These are phyloP conservation scores for Scortum barcoo DNA, from an alignment of 2,113 vertebrate species.

Conservation along the genomic window DNA sequence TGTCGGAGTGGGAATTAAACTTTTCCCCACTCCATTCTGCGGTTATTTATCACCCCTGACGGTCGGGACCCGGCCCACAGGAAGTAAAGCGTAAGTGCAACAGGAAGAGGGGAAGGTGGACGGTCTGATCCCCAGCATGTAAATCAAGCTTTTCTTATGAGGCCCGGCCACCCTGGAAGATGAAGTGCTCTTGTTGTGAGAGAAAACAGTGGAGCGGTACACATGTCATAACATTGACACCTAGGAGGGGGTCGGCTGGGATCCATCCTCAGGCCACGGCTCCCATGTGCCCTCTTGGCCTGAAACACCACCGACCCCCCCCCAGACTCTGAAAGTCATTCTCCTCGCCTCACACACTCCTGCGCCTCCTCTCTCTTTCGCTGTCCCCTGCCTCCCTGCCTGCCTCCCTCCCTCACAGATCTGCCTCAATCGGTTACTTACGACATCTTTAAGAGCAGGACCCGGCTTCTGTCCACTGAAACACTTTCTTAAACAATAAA, in stretches of 20 bases:
- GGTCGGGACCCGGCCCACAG: constrained; percentile 81
- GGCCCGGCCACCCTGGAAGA: constrained; percentile 91
- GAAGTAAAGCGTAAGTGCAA: constrained; percentile 87
- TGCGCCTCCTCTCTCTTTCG: constrained; percentile 19
- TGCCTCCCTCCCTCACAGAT: constrained; percentile 29
- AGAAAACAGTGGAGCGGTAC: constrained; percentile 91
- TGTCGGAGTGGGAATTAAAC: constrained; percentile 43
- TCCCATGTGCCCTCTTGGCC: constrained; percentile 79
- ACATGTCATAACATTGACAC: constrained; percentile 93
- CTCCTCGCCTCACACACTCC: constrained; percentile 30
- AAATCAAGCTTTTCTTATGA: constrained; percentile 90
- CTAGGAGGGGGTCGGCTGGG: constrained; percentile 79
- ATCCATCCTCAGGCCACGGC: constrained; percentile 74
- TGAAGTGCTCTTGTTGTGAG: constrained; percentile 92
- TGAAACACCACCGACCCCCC: constrained; percentile 56
- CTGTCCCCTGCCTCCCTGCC: constrained; percentile 16
- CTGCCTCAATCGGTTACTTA: constrained; percentile 41
- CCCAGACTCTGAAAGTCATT: constrained; percentile 42
- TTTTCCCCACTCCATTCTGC: constrained; percentile 70
- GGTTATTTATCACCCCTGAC: constrained; percentile 81
- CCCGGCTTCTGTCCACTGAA: constrained; percentile 81
- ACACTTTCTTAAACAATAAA: constrained; percentile 90
- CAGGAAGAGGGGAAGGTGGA: constrained; percentile 86
- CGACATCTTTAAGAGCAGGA: constrained; percentile 61
- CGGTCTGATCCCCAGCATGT: constrained; percentile 87